Base-by-base conservation (phyloP, 2,888 invertebrate species). In the Brachyptera risi region DNA sequence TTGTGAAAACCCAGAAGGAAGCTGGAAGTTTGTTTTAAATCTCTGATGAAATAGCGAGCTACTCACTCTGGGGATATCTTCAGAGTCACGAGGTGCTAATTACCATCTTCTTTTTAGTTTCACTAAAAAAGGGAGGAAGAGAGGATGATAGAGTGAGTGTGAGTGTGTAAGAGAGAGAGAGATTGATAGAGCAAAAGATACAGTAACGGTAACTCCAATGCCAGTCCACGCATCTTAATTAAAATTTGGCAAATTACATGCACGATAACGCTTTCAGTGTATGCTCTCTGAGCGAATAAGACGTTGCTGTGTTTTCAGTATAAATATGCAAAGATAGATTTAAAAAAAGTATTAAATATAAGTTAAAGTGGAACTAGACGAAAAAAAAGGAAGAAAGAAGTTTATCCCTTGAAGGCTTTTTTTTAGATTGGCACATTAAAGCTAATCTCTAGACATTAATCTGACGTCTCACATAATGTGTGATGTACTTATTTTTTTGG, bases 61-160 rank as follows among this genome's bases (percentile, higher is more conserved):
- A 37, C 54, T 54, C 54, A 54, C 54, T 23, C 31, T 13, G 47
- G 17, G 17, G 54, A 35, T 23, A 54, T 21, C 37, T 54, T 54
- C 37, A 15, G 19, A 13, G 54, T 54, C 58, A 47, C 58, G 59
- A 51, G 59, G 54, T 40, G 54, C 50, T 59, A 59, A 59, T 60
- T 56, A 56, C 60, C 42, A 24, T 54, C 35, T 35, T 38, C 59
- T 37, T 50, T 40, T 37, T 24, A 40, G n/a, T 56, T 24, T 51
- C 21, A 17, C 19, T 15, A 9, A 54, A 19, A n/a, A 54, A 54
- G 17, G 26, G 21, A 21, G 2, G 17, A 17, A 24, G 24, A 4
- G 21, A 35, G 7, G 21, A 27, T 2, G 27, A n/a, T n/a, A n/a
- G n/a, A n/a, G n/a, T n/a, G n/a, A n/a, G n/a, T n/a, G n/a, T n/a